These are phyloP conservation scores for Lampropteryx suffumata DNA, from an alignment of 2,888 invertebrate genomes.

Conservation along the genomic window DNA sequence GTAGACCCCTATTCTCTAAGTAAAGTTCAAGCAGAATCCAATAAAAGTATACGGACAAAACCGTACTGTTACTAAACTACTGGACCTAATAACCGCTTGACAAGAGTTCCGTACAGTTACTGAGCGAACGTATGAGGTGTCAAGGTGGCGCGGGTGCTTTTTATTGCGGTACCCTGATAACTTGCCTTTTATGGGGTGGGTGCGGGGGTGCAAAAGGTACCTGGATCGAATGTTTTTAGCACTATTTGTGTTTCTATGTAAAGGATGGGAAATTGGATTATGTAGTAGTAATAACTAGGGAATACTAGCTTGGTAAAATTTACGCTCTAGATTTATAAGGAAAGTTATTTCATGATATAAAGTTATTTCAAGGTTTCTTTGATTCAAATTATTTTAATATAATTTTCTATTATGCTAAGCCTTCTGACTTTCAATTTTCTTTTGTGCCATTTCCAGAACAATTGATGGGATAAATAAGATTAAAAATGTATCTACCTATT, in stretches of 20 bases:
- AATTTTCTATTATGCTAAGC: too few species aligned
- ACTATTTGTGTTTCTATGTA: constrained; percentile 4
- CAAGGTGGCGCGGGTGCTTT: constrained; percentile 42
- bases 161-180: constrained; percentile 44
- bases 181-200: constrained; percentile 30
- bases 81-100: constrained; percentile 34
- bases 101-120: constrained; percentile 29
- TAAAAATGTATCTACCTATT: too few species aligned
- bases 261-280: neutral
- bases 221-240: constrained; percentile 10
- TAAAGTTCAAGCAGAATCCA: constrained; percentile 13
- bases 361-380: too few species aligned
- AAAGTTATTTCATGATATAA: too few species aligned
- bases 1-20: too few species aligned
- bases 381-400: too few species aligned
- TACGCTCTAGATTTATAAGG: too few species aligned
- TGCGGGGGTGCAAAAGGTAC: neutral
- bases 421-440: too few species aligned
- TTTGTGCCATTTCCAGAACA: too few species aligned
- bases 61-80: constrained; percentile 27
- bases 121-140: constrained; percentile 35
- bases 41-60: constrained; percentile 22
- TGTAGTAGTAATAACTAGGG: too few species aligned
- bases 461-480: too few species aligned
- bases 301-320: too few species aligned